phyloP scores from a whole-genome alignment of 2,113 vertebrate species.

The Elephantulus edwardii region DNA sequence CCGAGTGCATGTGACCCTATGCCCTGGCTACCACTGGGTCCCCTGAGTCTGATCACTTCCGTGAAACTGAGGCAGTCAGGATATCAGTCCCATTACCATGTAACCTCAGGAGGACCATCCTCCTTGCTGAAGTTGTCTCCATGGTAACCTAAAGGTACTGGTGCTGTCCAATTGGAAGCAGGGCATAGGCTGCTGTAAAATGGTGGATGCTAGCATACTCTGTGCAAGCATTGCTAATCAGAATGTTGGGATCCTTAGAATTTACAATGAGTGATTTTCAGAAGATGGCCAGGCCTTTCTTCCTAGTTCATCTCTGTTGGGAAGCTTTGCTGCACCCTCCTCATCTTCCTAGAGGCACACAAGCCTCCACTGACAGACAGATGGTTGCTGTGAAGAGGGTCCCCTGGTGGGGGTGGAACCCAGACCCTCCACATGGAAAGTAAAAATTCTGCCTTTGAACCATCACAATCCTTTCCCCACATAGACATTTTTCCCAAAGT shows the following conservation, averaged over 20 bases:
- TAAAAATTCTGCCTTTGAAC: background rate
- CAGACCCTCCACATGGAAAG: background rate
- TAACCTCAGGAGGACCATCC: background rate
- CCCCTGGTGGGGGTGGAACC: background rate
- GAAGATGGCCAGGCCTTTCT: background rate
- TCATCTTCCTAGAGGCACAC: background rate
- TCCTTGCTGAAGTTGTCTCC: background rate
- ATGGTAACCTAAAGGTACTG: background rate
- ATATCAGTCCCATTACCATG: accelerated
- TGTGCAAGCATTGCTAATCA: accelerated
- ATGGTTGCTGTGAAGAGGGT: background rate
- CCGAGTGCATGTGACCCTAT: background rate
- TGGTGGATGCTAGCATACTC: accelerated
- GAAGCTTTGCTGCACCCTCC: background rate
- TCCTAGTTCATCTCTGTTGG: background rate
- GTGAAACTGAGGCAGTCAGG: background rate
- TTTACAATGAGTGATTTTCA: background rate
- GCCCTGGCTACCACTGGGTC: accelerated
- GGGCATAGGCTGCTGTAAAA: accelerated
- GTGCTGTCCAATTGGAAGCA: accelerated
- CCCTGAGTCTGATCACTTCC: accelerated
- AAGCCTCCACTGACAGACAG: background rate
- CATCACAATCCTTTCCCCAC: background rate
- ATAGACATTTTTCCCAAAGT: background rate
- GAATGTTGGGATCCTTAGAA: background rate